A percentile compares a stretch with the other conserved stretches of the same genome.
Conservation (phyloP, 2,113 vertebrate species). For the Potamarius usumacintae region DNA sequence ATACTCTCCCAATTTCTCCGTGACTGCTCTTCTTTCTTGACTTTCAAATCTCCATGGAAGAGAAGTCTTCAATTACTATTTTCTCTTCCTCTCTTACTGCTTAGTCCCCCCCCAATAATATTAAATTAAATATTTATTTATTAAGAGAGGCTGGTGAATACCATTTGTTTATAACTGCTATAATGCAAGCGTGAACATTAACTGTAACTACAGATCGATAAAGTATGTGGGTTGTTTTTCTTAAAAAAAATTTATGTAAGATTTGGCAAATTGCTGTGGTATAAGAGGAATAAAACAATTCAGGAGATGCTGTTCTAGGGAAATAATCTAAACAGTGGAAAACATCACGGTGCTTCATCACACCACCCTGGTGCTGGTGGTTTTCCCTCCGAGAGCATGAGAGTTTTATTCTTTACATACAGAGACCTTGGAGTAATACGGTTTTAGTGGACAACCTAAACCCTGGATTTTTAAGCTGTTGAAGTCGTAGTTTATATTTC, state of each 20-base stretch:
- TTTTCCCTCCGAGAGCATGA: not conserved
- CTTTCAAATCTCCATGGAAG: too few species aligned
- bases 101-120: too few species aligned
- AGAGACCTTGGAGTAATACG: not conserved
- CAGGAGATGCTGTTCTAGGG: not conserved
- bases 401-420: not conserved
- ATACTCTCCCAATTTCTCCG: too few species aligned
- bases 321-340: not conserved
- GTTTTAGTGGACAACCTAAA: not conserved
- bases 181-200: not conserved
- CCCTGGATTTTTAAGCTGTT: not conserved
- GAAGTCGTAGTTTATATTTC: not conserved
- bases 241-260: not conserved
- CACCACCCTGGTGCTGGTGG: not conserved
- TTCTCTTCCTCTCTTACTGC: too few species aligned
- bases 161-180: not conserved
- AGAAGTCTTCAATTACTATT: too few species aligned
- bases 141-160: too few species aligned
- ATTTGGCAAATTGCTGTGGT: not conserved
- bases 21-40: too few species aligned
- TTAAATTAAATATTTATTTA: too few species aligned
- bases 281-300: not conserved
- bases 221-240: not conserved
- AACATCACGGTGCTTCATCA: not conserved
- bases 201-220: not conserved